phyloP scores from a whole-genome alignment of 2,113 vertebrate genomes.

The Phylloscopus whistleri region DNA sequence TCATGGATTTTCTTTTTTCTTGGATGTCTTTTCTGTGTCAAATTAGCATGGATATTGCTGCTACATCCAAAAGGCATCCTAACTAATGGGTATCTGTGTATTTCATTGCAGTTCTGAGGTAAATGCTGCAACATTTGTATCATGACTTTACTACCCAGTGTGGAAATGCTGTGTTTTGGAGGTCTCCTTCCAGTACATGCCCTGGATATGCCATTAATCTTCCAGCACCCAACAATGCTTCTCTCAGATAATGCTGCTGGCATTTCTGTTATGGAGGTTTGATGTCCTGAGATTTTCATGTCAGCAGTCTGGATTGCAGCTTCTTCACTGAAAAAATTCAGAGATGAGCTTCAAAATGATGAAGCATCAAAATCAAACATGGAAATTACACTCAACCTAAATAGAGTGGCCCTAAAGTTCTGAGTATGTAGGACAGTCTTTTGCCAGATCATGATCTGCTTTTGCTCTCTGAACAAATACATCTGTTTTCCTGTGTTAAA shows the following conservation, averaged over 20 bases:
- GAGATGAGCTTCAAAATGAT: background rate
- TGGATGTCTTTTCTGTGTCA: background rate
- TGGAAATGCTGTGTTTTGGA: background rate
- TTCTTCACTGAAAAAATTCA: background rate
- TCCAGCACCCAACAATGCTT: background rate
- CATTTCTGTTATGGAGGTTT: background rate
- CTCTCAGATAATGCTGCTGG: background rate
- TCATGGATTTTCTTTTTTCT: background rate
- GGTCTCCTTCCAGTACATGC: background rate
- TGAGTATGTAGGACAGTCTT: background rate
- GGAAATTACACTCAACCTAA: background rate
- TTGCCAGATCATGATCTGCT: background rate
- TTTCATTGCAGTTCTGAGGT: background rate
- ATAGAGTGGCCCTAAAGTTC: background rate
- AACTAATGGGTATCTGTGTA: background rate
- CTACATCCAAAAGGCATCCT: background rate
- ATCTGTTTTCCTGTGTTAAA: background rate
- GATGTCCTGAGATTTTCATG: slow-evolving; percentile 4
- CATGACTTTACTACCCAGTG: background rate
- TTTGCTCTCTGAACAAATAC: background rate
- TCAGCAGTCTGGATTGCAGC: background rate
- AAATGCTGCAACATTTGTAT: background rate
- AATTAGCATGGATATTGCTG: background rate
- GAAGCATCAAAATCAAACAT: background rate
- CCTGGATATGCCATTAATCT: background rate